Conservation (phyloP, 1,140 invertebrate species). For the Sipha flava region DNA sequence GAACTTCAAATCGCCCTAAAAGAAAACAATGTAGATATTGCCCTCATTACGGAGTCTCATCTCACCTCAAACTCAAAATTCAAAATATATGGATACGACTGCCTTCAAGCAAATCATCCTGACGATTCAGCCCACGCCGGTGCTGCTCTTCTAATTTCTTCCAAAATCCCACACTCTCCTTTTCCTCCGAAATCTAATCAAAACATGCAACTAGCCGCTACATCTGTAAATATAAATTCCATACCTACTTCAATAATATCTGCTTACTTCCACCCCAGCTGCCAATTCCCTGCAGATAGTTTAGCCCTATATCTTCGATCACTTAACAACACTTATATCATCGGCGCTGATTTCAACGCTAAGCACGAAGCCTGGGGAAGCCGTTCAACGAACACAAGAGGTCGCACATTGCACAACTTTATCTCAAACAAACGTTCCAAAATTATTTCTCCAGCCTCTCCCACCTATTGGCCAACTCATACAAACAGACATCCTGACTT, state of each 20-base stretch:
- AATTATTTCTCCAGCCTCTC: constrained; percentile 37
- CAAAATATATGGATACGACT: no score
- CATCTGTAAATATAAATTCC: neutral
- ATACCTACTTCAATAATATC: constrained; percentile 30
- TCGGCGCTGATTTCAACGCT: constrained; percentile 45
- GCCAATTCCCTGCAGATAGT: neutral
- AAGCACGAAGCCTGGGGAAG: constrained; percentile 43
- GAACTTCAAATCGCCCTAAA: no score
- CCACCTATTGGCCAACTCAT: constrained; percentile 34
- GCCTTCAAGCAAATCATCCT: no score
- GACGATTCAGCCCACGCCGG: no score
- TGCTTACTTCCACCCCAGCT: constrained; percentile 41
- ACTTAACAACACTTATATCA: constrained; percentile 42
- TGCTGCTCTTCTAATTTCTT: no score
- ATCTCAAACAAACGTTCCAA: constrained; percentile 37
- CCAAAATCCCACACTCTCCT: no score
- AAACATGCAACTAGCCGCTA: neutral
- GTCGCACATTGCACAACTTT: constrained; percentile 35
- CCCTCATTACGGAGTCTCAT: constrained; percentile 35
- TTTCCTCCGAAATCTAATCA: neutral
- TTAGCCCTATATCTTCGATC: neutral
- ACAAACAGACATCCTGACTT: constrained; percentile 10
- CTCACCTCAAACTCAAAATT: neutral
- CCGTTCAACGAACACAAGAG: neutral
- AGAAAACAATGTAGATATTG: constrained; percentile 36